Evolutionary conservation across 2,797 vertebrate species (phyloP), one percentile per base, ranked within the genome.

Genomic region (Centropyge bicolor): DNA sequence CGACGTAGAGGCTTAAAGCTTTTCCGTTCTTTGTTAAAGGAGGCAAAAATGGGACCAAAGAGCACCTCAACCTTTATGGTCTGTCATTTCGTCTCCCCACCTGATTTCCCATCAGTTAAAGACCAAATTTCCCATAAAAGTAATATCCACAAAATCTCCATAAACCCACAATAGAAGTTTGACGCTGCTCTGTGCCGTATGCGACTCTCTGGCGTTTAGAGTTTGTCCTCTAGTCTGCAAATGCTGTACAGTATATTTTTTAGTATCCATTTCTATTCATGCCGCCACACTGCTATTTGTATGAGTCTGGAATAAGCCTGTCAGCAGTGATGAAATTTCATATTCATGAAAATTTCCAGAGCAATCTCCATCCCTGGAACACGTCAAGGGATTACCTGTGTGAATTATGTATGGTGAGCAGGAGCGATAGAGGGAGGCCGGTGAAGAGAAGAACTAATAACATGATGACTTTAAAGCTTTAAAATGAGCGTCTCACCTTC

Each of bases 321-420:
- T 90, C 88, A 88, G 75, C 59, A 20, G 54, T 73, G 88, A 91
- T 85, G 84, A 81, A 35, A 94, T 92, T 92, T 93, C 70, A 86
- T 90, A 93, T 93, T 94, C 91, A 93, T 94, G 87, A 85, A 88
- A 77, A 84, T 84, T 89, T 92, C 84, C 63, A 87, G 76, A 84
- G 86, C 89, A 90, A 91, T 91, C 82, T 90, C 82, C 76, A 85
- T 66, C 81, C 68, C 66, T 74, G 70, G 64, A 86, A 89, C 79
- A 86, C 46, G 56, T 86, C 86, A 45, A 78, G 85, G 86, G 88
- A 93, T 91, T 91, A 90, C 87, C 84, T 86, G 61, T 81, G 84
- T 92, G 85, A 91, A 93, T 93, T 80, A 90, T 90, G 90, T 80
- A 92, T 85, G 74, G 64, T 38, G 72, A 82, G 84, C 81, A 77